A percentile compares a stretch with the other conserved stretches of the same genome.
These are phyloP conservation scores for Chionomys nivalis DNA, from an alignment of 2,113 vertebrate genomes.

Conservation along the genomic window DNA sequence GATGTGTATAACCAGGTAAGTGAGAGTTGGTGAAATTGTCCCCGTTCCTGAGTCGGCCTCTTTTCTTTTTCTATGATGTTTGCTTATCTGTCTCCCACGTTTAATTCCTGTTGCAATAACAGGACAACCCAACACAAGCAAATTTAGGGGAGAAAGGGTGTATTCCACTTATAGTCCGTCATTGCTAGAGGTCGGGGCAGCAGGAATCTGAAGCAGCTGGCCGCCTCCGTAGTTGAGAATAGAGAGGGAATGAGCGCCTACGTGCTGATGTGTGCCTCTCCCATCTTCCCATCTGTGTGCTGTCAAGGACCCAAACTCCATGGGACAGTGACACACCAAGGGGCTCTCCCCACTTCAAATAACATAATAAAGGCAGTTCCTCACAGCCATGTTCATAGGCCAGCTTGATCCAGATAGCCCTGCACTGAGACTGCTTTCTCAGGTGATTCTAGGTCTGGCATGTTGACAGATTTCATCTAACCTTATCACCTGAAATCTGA, in stretches of 20 bases:
- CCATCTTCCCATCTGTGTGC: no score
- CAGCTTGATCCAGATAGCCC: background rate
- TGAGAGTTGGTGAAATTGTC: background rate
- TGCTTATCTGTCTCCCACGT: background rate
- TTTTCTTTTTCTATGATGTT: background rate
- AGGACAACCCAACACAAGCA: background rate
- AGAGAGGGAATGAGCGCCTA: no score
- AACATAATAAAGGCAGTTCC: background rate
- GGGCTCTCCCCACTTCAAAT: background rate
- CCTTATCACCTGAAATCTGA: background rate
- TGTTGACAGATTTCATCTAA: no score
- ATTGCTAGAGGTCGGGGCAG: no score
- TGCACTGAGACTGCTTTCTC: no score
- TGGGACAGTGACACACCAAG: no score
- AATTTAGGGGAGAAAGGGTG: no score
- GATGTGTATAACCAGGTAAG: constrained; percentile 51
- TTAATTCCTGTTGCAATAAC: background rate
- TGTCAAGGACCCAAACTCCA: background rate
- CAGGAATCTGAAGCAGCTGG: background rate
- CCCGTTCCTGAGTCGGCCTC: background rate
- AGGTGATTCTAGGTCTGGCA: background rate
- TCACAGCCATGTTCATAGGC: no score
- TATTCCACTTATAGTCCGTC: background rate
- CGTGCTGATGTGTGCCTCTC: no score
- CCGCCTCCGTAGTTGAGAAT: no score